Conservation (phyloP, 2,888 invertebrate genomes). For the Gandaritis pyraliata region DNA sequence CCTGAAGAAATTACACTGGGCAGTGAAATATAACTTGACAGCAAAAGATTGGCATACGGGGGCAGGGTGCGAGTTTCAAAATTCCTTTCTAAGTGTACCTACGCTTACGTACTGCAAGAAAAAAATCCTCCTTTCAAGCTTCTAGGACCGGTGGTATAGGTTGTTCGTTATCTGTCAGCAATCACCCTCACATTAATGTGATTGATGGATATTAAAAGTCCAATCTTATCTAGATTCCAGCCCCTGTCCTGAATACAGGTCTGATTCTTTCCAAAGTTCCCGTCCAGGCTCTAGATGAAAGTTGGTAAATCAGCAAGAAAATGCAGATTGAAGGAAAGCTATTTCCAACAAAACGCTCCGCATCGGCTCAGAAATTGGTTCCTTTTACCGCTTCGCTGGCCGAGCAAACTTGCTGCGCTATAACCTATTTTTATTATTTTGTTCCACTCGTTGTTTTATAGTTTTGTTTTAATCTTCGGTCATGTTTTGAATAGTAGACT, state of each 20-base stretch:
- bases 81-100: too few relatives aligned
- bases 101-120: too few relatives aligned
- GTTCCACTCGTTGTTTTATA: constrained; percentile 67
- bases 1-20: too few relatives aligned
- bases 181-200: too few relatives aligned
- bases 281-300: constrained; percentile 70
- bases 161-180: too few relatives aligned
- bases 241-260: constrained; percentile 15
- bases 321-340: constrained; percentile 84
- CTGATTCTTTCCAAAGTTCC: constrained; percentile 59
- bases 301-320: constrained; percentile 85
- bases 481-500: constrained; percentile 40
- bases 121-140: too few relatives aligned
- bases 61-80: too few relatives aligned
- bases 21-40: too few relatives aligned
- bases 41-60: too few relatives aligned
- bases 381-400: constrained; percentile 75
- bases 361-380: constrained; percentile 83
- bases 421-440: constrained; percentile 81
- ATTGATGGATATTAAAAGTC: too few relatives aligned
- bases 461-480: constrained; percentile 71
- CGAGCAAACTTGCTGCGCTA: constrained; percentile 76
- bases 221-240: too few relatives aligned
- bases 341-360: constrained; percentile 83
- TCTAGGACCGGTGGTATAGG: too few relatives aligned